Conservation (phyloP, 1,140 invertebrate species). For the Phocides pigmalion region DNA sequence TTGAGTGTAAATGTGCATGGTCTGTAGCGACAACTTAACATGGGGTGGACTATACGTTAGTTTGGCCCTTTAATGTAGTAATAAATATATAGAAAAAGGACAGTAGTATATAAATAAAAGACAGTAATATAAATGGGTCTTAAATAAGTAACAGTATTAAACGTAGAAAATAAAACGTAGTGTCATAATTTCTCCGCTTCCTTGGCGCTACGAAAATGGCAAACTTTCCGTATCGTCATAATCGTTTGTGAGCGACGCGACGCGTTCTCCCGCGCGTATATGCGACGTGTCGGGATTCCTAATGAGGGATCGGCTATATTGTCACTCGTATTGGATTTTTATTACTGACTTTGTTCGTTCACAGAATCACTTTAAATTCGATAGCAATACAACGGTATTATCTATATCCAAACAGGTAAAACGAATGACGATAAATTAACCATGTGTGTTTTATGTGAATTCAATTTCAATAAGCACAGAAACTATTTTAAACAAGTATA, state of each 20-base stretch:
- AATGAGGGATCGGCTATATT: not conserved
- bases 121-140: no score
- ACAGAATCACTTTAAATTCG: not conserved
- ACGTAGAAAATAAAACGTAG: slow-evolving; percentile 36
- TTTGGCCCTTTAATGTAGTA: no score
- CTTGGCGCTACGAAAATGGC: slow-evolving; percentile 41
- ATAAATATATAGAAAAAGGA: no score
- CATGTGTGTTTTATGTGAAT: no score
- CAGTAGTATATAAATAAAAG: no score
- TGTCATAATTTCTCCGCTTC: slow-evolving; percentile 40
- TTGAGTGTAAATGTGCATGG: no score
- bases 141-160: not conserved
- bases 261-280: slow-evolving; percentile 9
- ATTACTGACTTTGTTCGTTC: slow-evolving; percentile 11
- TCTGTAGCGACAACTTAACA: no score
- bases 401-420: not conserved
- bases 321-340: slow-evolving; percentile 4
- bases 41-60: no score
- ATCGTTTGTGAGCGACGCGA: slow-evolving; percentile 23
- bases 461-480: no score
- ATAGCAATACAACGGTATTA: slow-evolving; percentile 1
- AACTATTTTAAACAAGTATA: no score
- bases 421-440: not conserved
- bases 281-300: not conserved
- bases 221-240: slow-evolving; percentile 53